Base-by-base conservation (phyloP, 1,140 invertebrate genomes). In the Polyergus mexicanus region DNA sequence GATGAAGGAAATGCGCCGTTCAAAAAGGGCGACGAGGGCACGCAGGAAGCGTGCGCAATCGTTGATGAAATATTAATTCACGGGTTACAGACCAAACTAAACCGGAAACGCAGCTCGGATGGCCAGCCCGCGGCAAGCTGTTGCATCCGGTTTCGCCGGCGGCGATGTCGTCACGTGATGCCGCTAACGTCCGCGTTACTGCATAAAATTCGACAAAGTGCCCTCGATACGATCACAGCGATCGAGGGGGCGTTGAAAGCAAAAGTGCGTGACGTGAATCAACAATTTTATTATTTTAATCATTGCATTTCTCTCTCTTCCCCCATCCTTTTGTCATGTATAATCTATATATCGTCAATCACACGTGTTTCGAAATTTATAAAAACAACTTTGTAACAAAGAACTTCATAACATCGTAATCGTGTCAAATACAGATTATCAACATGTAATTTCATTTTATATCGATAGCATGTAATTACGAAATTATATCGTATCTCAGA, bases 1-100 rank as follows among this genome's bases (percentile, higher is more conserved):
- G 87, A 89, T 63, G 88, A 51, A 78, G 54, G 60, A 75, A 62
- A 47, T 47, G 78, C 65, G 69, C 69, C 44, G 71, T 16, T 3
- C 13, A 56, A 69, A 54, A 28, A 81, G 68, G 78, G 72, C 19
- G 3, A n/a, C 3, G 0, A 6, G 25, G 1, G 19, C 25, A 41
- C 2, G 58, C 10, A 69, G 44, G 76, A 68, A 76, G 62, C 35
- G 88, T 66, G 91, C 85, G 88, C 89, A 84, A 86, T 84, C 38
- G 58, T 25, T 62, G 88, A 89, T 93, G 91, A 94, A 94, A 94
- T 93, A 94, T 94, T 93, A 94, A 94, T 94, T 94, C 89, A 90
- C 89, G 89, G 92, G 81, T 89, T 91, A 89, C 63, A 44, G 75
- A 74, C 58, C 85, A 89, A 88, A 83, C 90, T 88, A n/a, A 90